These are phyloP conservation scores for Enteromius anoplus DNA, from an alignment of 2,797 vertebrate species.

Conservation along the genomic window DNA sequence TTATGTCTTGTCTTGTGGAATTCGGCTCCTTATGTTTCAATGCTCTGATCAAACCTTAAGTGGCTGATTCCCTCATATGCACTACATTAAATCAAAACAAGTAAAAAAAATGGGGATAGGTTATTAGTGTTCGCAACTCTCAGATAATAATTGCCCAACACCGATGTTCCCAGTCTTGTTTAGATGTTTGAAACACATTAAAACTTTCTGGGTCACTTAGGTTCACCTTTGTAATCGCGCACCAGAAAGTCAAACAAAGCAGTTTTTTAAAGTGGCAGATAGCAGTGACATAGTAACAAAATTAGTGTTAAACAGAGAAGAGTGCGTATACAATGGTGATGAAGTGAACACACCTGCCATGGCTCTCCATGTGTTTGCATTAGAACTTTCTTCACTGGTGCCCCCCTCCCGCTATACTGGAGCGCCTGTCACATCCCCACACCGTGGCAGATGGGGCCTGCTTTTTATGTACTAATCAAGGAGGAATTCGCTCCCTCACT, in stretches of 20 bases:
- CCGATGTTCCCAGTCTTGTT: not conserved
- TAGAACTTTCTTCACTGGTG: constrained; percentile 55
- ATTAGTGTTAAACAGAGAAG: constrained; percentile 30
- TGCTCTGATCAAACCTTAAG: no score
- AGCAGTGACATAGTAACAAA: constrained; percentile 4
- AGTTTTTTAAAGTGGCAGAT: constrained; percentile 12
- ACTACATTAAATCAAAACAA: no score
- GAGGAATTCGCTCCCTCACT: constrained; percentile 81
- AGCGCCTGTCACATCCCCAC: constrained; percentile 74
- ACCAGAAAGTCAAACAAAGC: constrained; percentile 16
- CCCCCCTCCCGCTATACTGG: constrained; percentile 64
- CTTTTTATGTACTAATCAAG: constrained; percentile 84
- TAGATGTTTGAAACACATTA: not conserved
- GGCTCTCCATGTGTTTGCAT: constrained; percentile 65
- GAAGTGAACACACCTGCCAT: constrained; percentile 64
- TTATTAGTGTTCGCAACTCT: not conserved
- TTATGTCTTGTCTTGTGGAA: no score
- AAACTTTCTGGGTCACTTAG: constrained; percentile 17
- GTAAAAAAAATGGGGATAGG: no score
- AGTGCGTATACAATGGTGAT: constrained; percentile 53
- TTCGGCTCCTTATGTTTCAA: no score
- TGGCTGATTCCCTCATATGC: no score
- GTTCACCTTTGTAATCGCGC: not conserved
- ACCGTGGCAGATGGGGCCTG: constrained; percentile 76
- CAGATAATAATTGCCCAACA: not conserved